phyloP scores from a whole-genome alignment of 92 coral and sea anemone genomes.

The Montipora capitata region DNA sequence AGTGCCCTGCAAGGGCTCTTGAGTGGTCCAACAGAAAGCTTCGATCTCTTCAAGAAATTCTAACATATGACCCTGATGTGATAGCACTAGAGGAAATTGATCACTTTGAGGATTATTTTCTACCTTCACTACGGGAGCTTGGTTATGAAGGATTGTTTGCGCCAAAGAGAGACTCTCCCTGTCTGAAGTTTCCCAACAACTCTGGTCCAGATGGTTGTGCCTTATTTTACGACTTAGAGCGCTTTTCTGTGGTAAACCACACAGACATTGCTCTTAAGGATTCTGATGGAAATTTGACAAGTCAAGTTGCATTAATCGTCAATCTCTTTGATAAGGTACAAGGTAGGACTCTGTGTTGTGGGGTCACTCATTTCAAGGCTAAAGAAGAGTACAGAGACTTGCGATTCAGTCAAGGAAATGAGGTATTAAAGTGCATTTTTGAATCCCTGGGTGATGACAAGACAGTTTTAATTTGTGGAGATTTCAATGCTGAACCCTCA shows the following conservation, averaged over 20 bases:
- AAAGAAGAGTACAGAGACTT: constrained; percentile 79
- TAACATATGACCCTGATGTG: constrained; percentile 88
- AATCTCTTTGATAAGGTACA: constrained; percentile 73
- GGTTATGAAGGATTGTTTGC: constrained; percentile 85
- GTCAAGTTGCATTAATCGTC: constrained; percentile 87
- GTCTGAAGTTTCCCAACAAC: constrained; percentile 83
- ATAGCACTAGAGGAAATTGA: constrained; percentile 96
- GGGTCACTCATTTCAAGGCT: constrained; percentile 94
- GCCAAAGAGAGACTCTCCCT: constrained; percentile 92
- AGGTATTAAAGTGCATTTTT: constrained; percentile 68
- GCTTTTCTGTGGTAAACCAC: constrained; percentile 70
- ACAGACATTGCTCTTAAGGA: constrained; percentile 77
- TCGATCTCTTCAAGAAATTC: constrained; percentile 84
- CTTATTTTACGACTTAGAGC: constrained; percentile 82
- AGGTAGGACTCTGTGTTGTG: constrained; percentile 73
- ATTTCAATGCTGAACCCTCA: constrained; percentile 96
- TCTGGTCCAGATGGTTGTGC: constrained; percentile 99
- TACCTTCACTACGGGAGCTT: constrained; percentile 75
- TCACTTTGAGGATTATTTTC: constrained; percentile 89
- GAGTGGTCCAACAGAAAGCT: constrained; percentile 86
- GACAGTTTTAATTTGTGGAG: constrained; percentile 88
- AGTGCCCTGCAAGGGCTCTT: constrained; percentile 88
- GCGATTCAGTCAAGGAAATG: constrained; percentile 83
- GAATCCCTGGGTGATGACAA: constrained; percentile 64
- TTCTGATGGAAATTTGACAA: constrained; percentile 76